phyloP scores from a whole-genome alignment of 2,113 vertebrate species.

The Vombatus ursinus region DNA sequence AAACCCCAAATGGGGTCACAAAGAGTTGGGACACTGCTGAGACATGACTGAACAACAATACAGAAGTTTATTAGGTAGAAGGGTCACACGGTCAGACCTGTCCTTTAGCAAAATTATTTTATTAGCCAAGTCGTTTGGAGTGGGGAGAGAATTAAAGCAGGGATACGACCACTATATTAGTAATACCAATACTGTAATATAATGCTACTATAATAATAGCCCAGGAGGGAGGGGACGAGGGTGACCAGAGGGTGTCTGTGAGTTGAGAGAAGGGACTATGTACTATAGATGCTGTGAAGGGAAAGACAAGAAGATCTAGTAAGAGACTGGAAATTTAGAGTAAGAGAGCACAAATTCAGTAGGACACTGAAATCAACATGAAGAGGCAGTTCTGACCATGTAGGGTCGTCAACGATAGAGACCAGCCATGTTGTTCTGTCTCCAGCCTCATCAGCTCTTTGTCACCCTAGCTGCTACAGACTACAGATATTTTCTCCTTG shows the following conservation, averaged over 20 bases:
- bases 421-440: not conserved
- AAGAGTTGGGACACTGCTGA: not conserved
- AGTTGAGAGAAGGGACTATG: not conserved
- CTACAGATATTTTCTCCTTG: not conserved
- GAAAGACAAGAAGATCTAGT: not conserved
- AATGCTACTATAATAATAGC: not conserved
- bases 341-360: not conserved
- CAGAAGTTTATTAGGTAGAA: not conserved
- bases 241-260: not conserved
- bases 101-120: not conserved
- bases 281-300: not conserved
- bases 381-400: conserved; percentile 56
- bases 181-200: not conserved
- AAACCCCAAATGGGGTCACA: too few species aligned
- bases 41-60: not conserved
- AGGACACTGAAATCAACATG: not conserved
- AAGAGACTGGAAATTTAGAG: not conserved
- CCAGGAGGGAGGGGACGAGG: not conserved
- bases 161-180: not conserved
- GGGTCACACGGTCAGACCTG: not conserved
- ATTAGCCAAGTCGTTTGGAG: too few species aligned
- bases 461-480: not conserved
- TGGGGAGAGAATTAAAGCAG: not conserved
- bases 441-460: conserved; percentile 21
- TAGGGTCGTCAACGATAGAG: conserved; percentile 24